Conservation (phyloP, 2,797 vertebrate species). For the Taenioides sp. region DNA sequence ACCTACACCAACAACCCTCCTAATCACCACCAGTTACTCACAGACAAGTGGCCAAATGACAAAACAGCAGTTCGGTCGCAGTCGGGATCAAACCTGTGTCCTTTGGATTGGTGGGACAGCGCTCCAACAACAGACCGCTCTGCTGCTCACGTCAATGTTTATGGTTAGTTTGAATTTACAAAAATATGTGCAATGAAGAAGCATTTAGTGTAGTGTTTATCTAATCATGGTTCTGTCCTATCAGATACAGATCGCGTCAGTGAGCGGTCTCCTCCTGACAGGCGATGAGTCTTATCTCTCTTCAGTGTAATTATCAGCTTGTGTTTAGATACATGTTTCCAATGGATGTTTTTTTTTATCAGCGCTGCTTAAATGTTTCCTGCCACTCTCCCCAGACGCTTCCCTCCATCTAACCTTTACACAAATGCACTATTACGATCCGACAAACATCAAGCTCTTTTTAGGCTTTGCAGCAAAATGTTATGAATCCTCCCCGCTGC, state of each 20-base stretch:
- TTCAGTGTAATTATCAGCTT: background rate
- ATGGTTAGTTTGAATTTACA: background rate
- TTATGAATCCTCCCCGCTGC: background rate
- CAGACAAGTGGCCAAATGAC: too few relatives aligned
- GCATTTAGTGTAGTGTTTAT: background rate
- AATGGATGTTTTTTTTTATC: slow-evolving; percentile 52
- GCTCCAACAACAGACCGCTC: too few relatives aligned
- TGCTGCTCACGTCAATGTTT: background rate
- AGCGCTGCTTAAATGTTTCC: slow-evolving; percentile 64
- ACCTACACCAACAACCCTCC: too few relatives aligned
- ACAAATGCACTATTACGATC: slow-evolving; percentile 41
- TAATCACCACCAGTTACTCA: too few relatives aligned
- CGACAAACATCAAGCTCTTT: slow-evolving; percentile 2
- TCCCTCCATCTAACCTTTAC: slow-evolving; percentile 57
- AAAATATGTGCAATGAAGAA: background rate
- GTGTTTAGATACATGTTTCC: slow-evolving; percentile 1
- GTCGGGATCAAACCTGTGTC: too few relatives aligned
- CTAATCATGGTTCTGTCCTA: background rate
- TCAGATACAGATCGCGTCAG: background rate
- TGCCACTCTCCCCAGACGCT: slow-evolving; percentile 59
- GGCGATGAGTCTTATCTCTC: background rate
- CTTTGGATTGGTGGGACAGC: too few relatives aligned
- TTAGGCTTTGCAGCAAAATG: background rate
- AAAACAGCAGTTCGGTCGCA: too few relatives aligned
- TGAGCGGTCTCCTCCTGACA: slow-evolving; percentile 1